A percentile compares a stretch with the other conserved stretches of the same genome.
Conservation (phyloP, 53 echinoderm and acorn worm species). For the Zoroaster sp. region DNA sequence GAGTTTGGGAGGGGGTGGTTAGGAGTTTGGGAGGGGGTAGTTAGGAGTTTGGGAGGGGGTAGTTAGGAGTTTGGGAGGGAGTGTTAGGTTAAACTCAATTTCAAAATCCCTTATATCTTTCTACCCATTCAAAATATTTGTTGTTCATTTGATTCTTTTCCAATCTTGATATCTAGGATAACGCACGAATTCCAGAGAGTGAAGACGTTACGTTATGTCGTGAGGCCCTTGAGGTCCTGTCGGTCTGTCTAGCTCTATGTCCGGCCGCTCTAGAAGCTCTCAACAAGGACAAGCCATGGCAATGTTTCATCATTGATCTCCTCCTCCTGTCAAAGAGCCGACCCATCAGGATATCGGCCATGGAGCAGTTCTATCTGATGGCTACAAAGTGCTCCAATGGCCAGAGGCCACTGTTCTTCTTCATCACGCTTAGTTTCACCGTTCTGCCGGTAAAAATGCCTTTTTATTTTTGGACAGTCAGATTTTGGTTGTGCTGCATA, state of each 20-base stretch:
- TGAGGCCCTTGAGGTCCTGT: conserved; percentile 90
- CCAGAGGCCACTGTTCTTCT: conserved; percentile 79
- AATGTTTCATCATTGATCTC: conserved; percentile 92
- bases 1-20: too few relatives aligned
- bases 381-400: conserved; percentile 95
- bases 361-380: conserved; percentile 94
- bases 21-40: too few relatives aligned
- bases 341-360: conserved; percentile 84
- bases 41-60: too few relatives aligned
- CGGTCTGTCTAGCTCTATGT: conserved; percentile 91
- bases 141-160: too few relatives aligned
- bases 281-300: conserved; percentile 98
- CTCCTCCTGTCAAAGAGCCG: conserved; percentile 88
- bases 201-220: conserved; percentile 88
- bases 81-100: too few relatives aligned
- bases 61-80: too few relatives aligned
- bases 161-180: conserved; percentile 49
- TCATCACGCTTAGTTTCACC: conserved; percentile 95
- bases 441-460: conserved; percentile 78
- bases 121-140: too few relatives aligned
- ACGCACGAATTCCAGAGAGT: conserved; percentile 67
- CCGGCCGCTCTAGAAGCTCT: conserved; percentile 93
- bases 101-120: too few relatives aligned
- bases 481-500: too few relatives aligned
- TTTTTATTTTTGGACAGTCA: neutral